Base-by-base conservation (phyloP, 2,888 invertebrate genomes). In the Bombylius discolor region DNA sequence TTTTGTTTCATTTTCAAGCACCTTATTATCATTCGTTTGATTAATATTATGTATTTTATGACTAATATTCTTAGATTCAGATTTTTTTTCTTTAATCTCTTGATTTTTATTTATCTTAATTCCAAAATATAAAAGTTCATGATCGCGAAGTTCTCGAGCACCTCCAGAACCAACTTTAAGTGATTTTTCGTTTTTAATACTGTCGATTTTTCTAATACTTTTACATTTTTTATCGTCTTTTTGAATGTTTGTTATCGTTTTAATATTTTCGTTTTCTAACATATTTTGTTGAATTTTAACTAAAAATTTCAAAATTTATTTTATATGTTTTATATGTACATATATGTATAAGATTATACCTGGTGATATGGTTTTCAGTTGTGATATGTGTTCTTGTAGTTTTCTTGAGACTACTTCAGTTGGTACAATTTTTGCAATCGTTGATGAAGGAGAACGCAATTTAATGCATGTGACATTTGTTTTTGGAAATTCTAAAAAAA, bases 111-210 rank as follows among this genome's bases (percentile, higher is more conserved):
- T 52, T 6, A 63, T 58, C 53, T 68, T 67, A 14, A 75, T 65
- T 36, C 82, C 82, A 63, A 82, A 82, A 65, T 79, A 82, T 58
- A 79, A 79, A 50, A 82, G 71, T 64, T 82, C 82, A 60, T 79
- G 81, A 49, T 79, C 78, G 58, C 79, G 74, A 47, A 82, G 70
- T 67, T 79, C 77, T 61, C 82, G 69, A 51, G 74, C 70, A 14
- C 74, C 74, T 14, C 74, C 73, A 42, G 71, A 68, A 32, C 70
- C 65, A 51, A 71, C 70, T 58, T 70, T 71, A 2, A 73, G 53
- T 6, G 71, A 65, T 34, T 69, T 69, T 31, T 57, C 55, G 1
- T 50, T 33, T 11, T 57, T 47, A 23, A 34, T 39, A 9, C 5
- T 45, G 39, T 42, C 39, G 11, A 11, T 11, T 42, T 42, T 42